Evolutionary conservation across 2,888 invertebrate genomes (phyloP), one percentile per base, ranked within the genome.

Genomic region (Sarcophaga carnaria): DNA sequence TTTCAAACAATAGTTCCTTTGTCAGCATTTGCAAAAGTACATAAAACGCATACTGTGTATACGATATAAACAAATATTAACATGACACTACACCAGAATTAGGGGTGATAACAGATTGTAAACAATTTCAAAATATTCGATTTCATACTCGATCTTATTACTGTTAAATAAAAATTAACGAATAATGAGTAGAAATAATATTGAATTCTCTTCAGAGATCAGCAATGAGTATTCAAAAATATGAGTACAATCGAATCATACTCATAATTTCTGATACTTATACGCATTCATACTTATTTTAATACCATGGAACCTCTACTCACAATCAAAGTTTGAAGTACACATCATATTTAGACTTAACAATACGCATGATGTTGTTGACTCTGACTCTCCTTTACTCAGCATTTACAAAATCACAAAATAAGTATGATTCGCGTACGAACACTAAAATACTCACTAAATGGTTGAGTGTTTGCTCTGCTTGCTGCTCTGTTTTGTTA

Each of bases 81-180:
- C 49, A 47, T 62, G 22, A 10, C n/a, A n/a, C 20, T 62, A 62
- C 37, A 47, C 10, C 8, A 6, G 37, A 25, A 75, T 69, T 54
- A 11, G 20, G 80, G 69, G 12, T 67, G n/a, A n/a, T 75, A 20
- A 69, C 62, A 75, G 67, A 49, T 62, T 47, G n/a, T 59, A 54
- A 12, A 54, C 54, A 54, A 54, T 54, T 54, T 4, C 8, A 54
- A 54, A 14, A 14, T 14, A 2, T 54, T 54, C 54, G 14, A 54
- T 54, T 0, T 54, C 10, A 14, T 17, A 2, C 14, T 0, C 17
- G 5, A 14, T 4, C 54, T 3, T 4, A 17, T 5, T 54, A 10
- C 6, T 8, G 3, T 6, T 37, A 8, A 37, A 37, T 37, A 8
- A 8, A 37, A 37, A 37, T 37, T 6, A 37, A 37, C 37, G 37